phyloP scores from a whole-genome alignment of 2,888 invertebrate species.

The Ecdyonurus torrentis region DNA sequence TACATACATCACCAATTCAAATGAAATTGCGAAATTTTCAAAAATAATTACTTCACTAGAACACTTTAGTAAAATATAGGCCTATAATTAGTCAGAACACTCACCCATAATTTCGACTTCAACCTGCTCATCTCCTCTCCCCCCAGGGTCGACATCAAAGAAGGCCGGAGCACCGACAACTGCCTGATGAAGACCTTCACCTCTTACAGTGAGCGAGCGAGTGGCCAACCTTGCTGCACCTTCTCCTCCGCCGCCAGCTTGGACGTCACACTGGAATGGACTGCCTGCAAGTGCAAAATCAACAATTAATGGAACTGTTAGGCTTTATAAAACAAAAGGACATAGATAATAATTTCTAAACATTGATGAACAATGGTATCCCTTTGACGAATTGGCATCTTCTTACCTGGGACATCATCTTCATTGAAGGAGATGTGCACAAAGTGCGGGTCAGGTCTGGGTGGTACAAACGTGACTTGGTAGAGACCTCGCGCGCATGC shows the following conservation, averaged over 20 bases:
- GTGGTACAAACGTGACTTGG: slow-evolving; percentile 83
- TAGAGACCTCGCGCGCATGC: slow-evolving; percentile 82
- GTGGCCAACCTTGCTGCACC: background rate
- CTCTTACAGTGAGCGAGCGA: slow-evolving; percentile 2
- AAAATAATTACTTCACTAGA: no score
- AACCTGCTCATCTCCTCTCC: slow-evolving; percentile 29
- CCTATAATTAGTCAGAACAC: no score
- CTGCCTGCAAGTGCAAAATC: slow-evolving; percentile 49
- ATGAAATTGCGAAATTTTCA: no score
- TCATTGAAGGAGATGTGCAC: slow-evolving; percentile 92
- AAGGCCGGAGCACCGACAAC: slow-evolving; percentile 27
- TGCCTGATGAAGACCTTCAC: slow-evolving; percentile 22
- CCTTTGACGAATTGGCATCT: no score
- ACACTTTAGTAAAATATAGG: no score
- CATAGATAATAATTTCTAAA: background rate
- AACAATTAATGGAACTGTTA: background rate
- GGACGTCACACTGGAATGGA: slow-evolving; percentile 67
- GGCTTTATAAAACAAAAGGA: slow-evolving; percentile 1
- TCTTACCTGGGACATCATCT: slow-evolving; percentile 58
- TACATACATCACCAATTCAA: no score
- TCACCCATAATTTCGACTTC: slow-evolving; percentile 33
- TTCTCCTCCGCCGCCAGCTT: slow-evolving; percentile 27
- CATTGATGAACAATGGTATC: no score
- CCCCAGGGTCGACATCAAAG: slow-evolving; percentile 28
- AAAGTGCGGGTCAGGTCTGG: slow-evolving; percentile 74